These are phyloP conservation scores for Argya squamiceps DNA, from an alignment of 2,797 vertebrate genomes.

Conservation along the genomic window DNA sequence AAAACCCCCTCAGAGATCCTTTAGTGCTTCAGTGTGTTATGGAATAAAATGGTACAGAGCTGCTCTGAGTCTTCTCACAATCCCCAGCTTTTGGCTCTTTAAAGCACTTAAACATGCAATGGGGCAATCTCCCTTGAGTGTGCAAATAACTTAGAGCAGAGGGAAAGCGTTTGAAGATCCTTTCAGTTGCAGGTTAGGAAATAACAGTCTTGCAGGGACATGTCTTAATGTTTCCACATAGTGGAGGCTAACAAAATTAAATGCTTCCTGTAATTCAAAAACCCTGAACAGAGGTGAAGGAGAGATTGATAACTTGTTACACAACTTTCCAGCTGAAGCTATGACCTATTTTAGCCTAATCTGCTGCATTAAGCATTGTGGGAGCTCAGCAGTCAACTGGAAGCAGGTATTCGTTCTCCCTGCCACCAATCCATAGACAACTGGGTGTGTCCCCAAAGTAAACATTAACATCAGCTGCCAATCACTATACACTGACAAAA, in stretches of 20 bases:
- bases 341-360: constrained; percentile 30
- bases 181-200: constrained; percentile 37
- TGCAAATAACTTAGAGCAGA: not conserved
- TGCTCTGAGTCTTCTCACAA: not conserved
- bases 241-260: constrained; percentile 1
- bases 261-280: constrained; percentile 43
- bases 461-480: not conserved
- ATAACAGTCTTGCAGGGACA: constrained; percentile 45
- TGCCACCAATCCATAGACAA: not conserved
- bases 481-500: not conserved
- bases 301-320: constrained; percentile 34
- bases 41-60: not conserved
- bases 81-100: not conserved
- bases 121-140: not conserved
- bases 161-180: not conserved
- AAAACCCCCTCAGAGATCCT: not conserved
- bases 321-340: not conserved
- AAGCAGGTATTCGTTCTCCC: not conserved
- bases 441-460: not conserved
- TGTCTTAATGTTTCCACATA: constrained; percentile 34
- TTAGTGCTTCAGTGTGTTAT: not conserved
- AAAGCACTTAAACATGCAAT: not conserved
- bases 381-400: not conserved
- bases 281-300: not conserved
- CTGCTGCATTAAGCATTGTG: not conserved